These are phyloP conservation scores for Mugil cephalus DNA, from an alignment of 2,113 vertebrate genomes.

Conservation along the genomic window DNA sequence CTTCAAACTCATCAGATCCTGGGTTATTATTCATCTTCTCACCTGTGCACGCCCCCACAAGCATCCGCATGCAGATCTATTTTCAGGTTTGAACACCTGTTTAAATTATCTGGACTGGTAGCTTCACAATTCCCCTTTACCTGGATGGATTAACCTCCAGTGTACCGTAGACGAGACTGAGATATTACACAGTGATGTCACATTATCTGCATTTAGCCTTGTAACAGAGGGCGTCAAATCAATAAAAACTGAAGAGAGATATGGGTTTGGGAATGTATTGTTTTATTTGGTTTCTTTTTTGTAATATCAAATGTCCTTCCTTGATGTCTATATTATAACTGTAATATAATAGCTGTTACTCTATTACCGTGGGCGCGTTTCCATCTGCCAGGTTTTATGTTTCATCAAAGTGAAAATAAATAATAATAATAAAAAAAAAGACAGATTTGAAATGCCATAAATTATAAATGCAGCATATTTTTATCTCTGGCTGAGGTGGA, in stretches of 20 bases:
- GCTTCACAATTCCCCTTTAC: not conserved
- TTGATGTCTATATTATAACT: too few species aligned
- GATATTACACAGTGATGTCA: not conserved
- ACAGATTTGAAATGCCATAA: not conserved
- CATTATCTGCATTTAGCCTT: not conserved
- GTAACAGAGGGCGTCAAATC: not conserved
- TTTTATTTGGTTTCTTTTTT: not conserved
- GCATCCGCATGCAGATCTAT: not conserved
- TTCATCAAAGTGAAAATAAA: not conserved
- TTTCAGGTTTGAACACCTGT: slow-evolving; percentile 10
- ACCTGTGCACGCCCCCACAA: not conserved
- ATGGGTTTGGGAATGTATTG: not conserved
- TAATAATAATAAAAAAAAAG: not conserved
- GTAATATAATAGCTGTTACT: too few species aligned
- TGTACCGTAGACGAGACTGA: not conserved
- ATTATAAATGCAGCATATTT: not conserved
- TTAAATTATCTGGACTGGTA: not conserved
- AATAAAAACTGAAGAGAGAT: not conserved
- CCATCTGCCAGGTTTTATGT: not conserved
- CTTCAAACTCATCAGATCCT: slow-evolving; percentile 8
- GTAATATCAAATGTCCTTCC: not conserved
- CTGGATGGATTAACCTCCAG: not conserved
- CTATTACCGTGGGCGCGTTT: too few species aligned
- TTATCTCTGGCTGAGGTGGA: not conserved
- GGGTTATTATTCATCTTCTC: slow-evolving; percentile 6